These are phyloP conservation scores for Bos indicus DNA, from an alignment of 2,113 vertebrate genomes.

Conservation along the genomic window DNA sequence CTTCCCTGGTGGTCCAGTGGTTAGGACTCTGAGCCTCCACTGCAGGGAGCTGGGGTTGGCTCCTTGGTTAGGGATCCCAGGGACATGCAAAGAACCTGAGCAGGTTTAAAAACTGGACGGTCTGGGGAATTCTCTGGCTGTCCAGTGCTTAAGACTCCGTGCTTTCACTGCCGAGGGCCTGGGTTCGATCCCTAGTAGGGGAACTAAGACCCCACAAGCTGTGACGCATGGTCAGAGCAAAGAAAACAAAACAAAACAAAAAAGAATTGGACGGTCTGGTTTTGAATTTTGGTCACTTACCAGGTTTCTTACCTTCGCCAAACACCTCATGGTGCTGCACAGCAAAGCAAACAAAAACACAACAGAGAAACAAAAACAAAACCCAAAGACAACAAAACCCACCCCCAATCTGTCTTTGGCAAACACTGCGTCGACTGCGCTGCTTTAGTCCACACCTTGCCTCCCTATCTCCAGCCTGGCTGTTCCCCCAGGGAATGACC, in stretches of 20 bases:
- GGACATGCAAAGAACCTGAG: not conserved
- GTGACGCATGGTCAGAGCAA: not conserved
- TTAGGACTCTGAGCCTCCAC: not conserved
- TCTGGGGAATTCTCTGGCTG: not conserved
- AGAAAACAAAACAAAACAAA: not conserved
- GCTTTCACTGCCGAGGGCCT: not conserved
- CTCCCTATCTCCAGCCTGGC: not conserved
- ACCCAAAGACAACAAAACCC: not conserved
- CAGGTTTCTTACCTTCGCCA: not conserved
- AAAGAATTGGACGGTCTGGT: not conserved
- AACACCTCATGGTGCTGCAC: not conserved
- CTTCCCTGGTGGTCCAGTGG: not conserved
- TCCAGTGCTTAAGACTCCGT: not conserved
- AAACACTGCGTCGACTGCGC: accelerated
- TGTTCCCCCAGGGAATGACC: not conserved
- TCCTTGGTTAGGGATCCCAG: not conserved
- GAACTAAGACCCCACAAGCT: not conserved
- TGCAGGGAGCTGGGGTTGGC: not conserved
- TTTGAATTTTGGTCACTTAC: not conserved
- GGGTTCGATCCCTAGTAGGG: not conserved
- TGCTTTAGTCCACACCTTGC: not conserved
- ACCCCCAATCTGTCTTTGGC: not conserved
- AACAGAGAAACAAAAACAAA: not conserved
- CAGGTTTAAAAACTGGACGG: not conserved
- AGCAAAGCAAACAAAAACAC: not conserved